Percentiles rank a stretch among this genome's conserved stretches.
phyloP scores from a whole-genome alignment of 2,888 invertebrate species.

The Dasypogon diadema region DNA sequence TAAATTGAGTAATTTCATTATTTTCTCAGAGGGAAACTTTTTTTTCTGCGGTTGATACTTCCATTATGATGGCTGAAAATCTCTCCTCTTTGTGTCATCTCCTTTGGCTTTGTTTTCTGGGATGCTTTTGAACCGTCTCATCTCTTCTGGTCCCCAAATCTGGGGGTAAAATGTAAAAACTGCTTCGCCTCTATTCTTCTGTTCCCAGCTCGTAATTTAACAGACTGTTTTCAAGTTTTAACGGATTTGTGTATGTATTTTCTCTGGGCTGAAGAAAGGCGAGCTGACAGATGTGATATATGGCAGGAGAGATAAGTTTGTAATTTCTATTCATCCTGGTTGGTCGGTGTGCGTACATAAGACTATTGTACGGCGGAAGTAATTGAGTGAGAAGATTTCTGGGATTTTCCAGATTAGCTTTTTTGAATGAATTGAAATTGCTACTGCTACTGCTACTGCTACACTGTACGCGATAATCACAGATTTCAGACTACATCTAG shows the following conservation, averaged over 20 bases:
- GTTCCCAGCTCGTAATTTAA: conserved; percentile 34
- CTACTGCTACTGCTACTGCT: no score
- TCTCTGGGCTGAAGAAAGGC: conserved; percentile 19
- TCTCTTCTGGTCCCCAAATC: no score
- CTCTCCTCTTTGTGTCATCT: background rate
- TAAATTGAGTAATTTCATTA: conserved; percentile 51
- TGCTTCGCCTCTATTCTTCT: conserved; percentile 12
- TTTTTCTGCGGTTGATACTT: conserved; percentile 22
- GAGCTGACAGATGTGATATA: conserved; percentile 47
- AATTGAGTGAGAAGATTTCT: conserved; percentile 35
- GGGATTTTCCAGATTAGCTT: conserved; percentile 38
- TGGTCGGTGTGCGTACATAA: background rate
- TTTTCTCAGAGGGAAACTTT: background rate
- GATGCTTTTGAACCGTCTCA: background rate
- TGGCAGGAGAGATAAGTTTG: conserved; percentile 38
- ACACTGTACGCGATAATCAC: background rate
- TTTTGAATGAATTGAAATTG: conserved; percentile 15
- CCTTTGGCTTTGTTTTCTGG: conserved; percentile 7
- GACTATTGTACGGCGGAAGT: conserved; percentile 1
- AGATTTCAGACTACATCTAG: background rate
- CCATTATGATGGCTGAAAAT: conserved; percentile 36
- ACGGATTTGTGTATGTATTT: conserved; percentile 41
- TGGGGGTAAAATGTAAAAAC: conserved; percentile 32
- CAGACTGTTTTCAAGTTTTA: conserved; percentile 47
- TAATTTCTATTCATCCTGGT: conserved; percentile 28